These are phyloP conservation scores for Crotalus adamanteus DNA, from an alignment of 2,797 vertebrate species.

Conservation along the genomic window DNA sequence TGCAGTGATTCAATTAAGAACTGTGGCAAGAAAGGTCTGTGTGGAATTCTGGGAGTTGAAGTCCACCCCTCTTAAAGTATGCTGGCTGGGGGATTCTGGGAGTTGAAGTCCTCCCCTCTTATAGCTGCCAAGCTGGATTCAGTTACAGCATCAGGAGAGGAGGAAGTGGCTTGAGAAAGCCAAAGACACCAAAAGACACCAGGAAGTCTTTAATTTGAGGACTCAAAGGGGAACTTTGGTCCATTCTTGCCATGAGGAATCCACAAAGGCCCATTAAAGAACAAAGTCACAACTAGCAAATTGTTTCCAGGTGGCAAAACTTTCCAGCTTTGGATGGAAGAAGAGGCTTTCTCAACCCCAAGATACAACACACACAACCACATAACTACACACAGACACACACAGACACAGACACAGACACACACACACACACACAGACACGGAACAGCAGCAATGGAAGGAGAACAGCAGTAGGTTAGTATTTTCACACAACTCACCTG, in stretches of 20 bases:
- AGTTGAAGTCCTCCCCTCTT: not conserved
- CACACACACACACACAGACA: not conserved
- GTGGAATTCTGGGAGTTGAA: not conserved
- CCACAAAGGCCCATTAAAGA: not conserved
- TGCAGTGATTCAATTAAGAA: not conserved
- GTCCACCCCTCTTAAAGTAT: not conserved
- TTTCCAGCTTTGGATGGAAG: not conserved
- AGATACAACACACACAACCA: not conserved
- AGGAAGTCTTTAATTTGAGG: slow-evolving; percentile 19
- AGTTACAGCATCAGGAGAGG: not conserved
- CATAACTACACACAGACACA: not conserved
- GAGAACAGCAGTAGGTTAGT: not conserved
- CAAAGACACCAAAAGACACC: not conserved
- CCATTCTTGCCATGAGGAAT: not conserved
- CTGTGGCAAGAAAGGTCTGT: not conserved
- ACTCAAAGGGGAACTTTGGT: slow-evolving; percentile 20
- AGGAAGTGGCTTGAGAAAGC: slow-evolving; percentile 5
- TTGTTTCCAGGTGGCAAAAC: not conserved
- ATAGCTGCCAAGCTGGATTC: not conserved
- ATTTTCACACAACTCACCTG: not conserved
- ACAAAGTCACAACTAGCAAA: not conserved
- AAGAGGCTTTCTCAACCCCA: not conserved
- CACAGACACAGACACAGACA: too few relatives aligned
- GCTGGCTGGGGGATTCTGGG: not conserved
- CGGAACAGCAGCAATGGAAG: not conserved